Evolutionary conservation across 2,797 vertebrate genomes (phyloP), one percentile per base, ranked within the genome.

Genomic region (Margarornis squamiger): DNA sequence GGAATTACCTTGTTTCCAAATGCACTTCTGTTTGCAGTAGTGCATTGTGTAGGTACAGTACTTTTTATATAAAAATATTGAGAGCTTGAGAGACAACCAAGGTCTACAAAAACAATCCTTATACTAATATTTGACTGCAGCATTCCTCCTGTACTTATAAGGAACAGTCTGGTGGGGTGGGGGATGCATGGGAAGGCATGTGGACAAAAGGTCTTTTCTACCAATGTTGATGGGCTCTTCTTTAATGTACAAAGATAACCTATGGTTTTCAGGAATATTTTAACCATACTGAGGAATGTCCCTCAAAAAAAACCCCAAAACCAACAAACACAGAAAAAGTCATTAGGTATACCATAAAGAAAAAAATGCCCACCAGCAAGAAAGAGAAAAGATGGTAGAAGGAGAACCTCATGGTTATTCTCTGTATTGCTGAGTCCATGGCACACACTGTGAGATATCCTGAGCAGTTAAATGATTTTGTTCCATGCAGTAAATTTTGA

Each of bases 161-260:
- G 18, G 22, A n/a, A 29, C 4, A 49, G 5, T 32, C 34, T 36
- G 55, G 5, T 0, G 10, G 3, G 6, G 14, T 10, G 10, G 71
- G 23, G 6, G 14, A 17, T 9, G 8, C 6, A 21, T 8, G 8
- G 6, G 10, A 63, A 59, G 18, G 17, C 1, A 0, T 9, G 8
- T 45, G 22, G 3, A 75, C 22, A 18, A 59, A 58, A 41, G 5
- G 7, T 22, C 19, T 43, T 77, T 46, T 36, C 55, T 32, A n/a
- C 5, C 30, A 18, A 4, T 18, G 6, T 17, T 4, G 24, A 59
- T 30, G 21, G 19, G 22, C 6, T 86, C 45, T 34, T 93, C 43
- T 73, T 36, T 68, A 36, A 62, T 3, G 10, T 30, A 46, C 34
- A 67, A 77, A 77, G 29, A 82, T 22, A 73, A 77, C 6, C 4